These are phyloP conservation scores for Spondyliosoma cantharus DNA, from an alignment of 2,797 vertebrate genomes.

Conservation along the genomic window DNA sequence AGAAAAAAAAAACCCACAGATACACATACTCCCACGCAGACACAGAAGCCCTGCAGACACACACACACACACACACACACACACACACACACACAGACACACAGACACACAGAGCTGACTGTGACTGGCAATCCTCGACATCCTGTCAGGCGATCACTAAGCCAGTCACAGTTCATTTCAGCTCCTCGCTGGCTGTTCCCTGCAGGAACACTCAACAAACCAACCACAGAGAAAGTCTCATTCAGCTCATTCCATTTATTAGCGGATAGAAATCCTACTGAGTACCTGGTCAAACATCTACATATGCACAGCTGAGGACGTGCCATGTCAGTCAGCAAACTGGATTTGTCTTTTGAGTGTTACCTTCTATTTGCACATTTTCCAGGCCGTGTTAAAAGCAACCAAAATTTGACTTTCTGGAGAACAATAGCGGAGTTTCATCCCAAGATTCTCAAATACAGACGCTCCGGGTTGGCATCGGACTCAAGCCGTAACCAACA, in stretches of 20 bases:
- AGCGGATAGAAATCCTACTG: conserved; percentile 27
- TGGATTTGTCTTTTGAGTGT: not conserved
- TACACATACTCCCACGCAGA: conserved; percentile 59
- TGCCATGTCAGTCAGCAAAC: not conserved
- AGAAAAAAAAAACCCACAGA: conserved; percentile 40
- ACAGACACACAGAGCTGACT: conserved; percentile 54
- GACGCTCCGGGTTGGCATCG: too few species aligned
- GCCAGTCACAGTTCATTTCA: conserved; percentile 55
- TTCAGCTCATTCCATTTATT: conserved; percentile 39
- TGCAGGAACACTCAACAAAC: conserved; percentile 25
- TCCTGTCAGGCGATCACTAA: conserved; percentile 74
- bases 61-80: conserved; percentile 14
- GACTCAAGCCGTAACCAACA: too few species aligned
- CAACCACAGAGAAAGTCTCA: not conserved
- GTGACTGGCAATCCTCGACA: conserved; percentile 66
- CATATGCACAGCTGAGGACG: conserved; percentile 3
- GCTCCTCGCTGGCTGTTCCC: conserved; percentile 34
- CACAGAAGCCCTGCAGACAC: conserved; percentile 63
- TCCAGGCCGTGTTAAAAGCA: conserved; percentile 1
- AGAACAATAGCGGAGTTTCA: too few species aligned
- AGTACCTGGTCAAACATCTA: conserved; percentile 19
- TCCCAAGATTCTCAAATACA: too few species aligned
- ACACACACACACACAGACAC: conserved; percentile 16
- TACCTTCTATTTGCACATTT: conserved; percentile 1
- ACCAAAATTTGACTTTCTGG: too few species aligned